Conservation (phyloP, 2,888 invertebrate species). For the Acronicta leporina region DNA sequence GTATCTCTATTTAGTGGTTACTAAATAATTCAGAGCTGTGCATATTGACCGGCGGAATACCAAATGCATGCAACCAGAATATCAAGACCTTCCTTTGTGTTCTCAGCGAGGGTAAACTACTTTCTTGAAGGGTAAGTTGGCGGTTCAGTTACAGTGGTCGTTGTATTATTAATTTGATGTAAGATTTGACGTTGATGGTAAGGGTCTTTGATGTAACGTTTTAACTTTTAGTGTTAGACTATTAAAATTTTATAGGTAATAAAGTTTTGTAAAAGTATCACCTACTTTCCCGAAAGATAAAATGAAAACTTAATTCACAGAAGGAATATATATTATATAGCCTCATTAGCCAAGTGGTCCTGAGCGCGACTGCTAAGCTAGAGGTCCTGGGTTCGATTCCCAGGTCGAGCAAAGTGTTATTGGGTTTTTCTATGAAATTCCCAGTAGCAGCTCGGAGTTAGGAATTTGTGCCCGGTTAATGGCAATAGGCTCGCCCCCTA, state of each 20-base stretch:
- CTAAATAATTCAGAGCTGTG: slow-evolving; percentile 81
- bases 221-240: slow-evolving; percentile 10
- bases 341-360: too few species aligned
- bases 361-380: too few species aligned
- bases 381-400: too few species aligned
- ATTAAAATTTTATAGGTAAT: not conserved
- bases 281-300: too few species aligned
- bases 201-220: slow-evolving; percentile 17
- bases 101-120: slow-evolving; percentile 11
- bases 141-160: slow-evolving; percentile 51
- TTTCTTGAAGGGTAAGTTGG: slow-evolving; percentile 15
- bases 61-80: slow-evolving; percentile 65
- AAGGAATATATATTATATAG: too few species aligned
- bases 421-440: too few species aligned
- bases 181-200: slow-evolving; percentile 57
- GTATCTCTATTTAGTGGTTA: slow-evolving; percentile 79
- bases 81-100: slow-evolving; percentile 45
- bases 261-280: not conserved
- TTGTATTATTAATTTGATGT: slow-evolving; percentile 55
- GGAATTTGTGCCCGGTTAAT: too few species aligned
- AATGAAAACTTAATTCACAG: too few species aligned
- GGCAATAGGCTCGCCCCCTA: too few species aligned
- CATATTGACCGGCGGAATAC: slow-evolving; percentile 79
- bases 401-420: too few species aligned
- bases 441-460: too few species aligned